Conservation (phyloP, 2,797 vertebrate species). For the Sebastes goodei region DNA sequence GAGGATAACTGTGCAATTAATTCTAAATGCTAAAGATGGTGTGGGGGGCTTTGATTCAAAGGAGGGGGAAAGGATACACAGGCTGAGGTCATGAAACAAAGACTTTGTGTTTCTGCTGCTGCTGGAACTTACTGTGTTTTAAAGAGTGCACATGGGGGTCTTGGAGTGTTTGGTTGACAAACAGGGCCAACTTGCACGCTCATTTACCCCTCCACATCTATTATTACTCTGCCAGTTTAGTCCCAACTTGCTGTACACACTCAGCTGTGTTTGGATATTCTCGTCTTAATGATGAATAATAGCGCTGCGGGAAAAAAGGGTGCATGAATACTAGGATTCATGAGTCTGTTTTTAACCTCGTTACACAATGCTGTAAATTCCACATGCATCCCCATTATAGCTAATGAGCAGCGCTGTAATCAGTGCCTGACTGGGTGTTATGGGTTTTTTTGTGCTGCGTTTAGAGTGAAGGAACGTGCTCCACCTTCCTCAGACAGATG, state of each 20-base stretch:
- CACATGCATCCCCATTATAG: constrained; percentile 71
- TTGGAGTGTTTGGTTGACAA: constrained; percentile 48
- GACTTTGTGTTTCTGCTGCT: constrained; percentile 66
- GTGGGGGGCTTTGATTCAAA: constrained; percentile 77
- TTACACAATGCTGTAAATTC: constrained; percentile 72
- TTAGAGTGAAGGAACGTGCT: constrained; percentile 40
- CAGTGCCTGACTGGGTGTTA: constrained; percentile 44
- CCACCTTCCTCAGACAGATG: constrained; percentile 62
- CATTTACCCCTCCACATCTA: constrained; percentile 57
- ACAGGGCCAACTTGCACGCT: constrained; percentile 38
- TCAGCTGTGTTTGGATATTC: constrained; percentile 48
- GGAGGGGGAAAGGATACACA: constrained; percentile 73
- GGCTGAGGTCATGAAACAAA: constrained; percentile 78
- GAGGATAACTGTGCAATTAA: constrained; percentile 90
- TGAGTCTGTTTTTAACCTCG: constrained; percentile 71
- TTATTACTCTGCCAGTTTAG: constrained; percentile 51
- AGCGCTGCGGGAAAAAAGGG: constrained; percentile 45
- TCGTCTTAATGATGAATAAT: constrained; percentile 75
- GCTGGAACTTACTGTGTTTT: constrained; percentile 57
- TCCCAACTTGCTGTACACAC: constrained; percentile 38
- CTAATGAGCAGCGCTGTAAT: constrained; percentile 75
- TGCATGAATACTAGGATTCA: constrained; percentile 59
- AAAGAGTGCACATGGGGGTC: constrained; percentile 32
- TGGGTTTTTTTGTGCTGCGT: constrained; percentile 26
- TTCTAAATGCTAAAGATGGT: constrained; percentile 87